A percentile compares a stretch with the other conserved stretches of the same genome.
These are phyloP conservation scores for Abrostola triplasia DNA, from an alignment of 2,888 invertebrate species.

Conservation along the genomic window DNA sequence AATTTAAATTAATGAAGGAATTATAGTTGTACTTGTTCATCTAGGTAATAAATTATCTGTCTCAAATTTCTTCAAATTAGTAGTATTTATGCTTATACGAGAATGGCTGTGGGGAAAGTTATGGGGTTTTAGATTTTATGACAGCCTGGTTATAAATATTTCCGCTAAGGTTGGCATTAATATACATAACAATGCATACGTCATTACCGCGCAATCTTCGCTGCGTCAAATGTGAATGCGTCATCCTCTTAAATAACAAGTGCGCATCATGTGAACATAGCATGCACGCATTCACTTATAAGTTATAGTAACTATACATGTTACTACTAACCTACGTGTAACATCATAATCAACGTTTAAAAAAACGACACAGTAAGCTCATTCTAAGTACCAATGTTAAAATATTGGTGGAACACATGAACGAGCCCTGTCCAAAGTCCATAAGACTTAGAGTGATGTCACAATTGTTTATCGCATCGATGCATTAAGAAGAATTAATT, in stretches of 20 bases:
- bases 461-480: too few relatives aligned
- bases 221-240: neutral
- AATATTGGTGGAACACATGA: neutral
- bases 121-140: neutral
- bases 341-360: conserved; percentile 1
- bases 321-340: too few relatives aligned
- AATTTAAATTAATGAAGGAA: too few relatives aligned
- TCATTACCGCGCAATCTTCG: neutral
- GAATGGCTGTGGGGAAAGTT: neutral
- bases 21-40: too few relatives aligned
- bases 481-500: too few relatives aligned
- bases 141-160: neutral
- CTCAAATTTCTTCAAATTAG: too few relatives aligned
- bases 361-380: neutral
- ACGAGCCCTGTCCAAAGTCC: neutral
- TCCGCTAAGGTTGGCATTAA: conserved; percentile 1
- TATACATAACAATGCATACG: conserved; percentile 3
- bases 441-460: neutral
- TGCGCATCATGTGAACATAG: neutral
- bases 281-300: neutral
- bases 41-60: too few relatives aligned
- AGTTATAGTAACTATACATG: too few relatives aligned
- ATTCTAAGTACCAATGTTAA: conserved; percentile 1
- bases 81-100: too few relatives aligned
- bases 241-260: conserved; percentile 7